Evolutionary conservation across 1,140 invertebrate genomes (phyloP).

Genomic region (Centruroides vittatus): DNA sequence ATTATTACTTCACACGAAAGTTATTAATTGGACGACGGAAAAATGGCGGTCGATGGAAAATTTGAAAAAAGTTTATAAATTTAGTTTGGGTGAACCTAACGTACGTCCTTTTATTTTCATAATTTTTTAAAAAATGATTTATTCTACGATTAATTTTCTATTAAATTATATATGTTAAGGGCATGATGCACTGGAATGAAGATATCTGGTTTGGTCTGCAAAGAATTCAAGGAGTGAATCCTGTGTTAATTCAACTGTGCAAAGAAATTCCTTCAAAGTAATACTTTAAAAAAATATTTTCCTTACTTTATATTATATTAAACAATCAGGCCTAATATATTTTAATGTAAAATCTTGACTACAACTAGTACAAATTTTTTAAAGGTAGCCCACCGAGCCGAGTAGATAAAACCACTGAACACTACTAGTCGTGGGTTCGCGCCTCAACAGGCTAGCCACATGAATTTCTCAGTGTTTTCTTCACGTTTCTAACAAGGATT

Average conservation of each 20-base stretch:
- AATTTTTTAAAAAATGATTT: no score
- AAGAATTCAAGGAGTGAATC: constrained; percentile 28
- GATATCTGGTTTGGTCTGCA: constrained; percentile 26
- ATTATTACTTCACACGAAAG: constrained; percentile 27
- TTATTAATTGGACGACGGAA: constrained; percentile 26
- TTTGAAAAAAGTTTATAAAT: constrained; percentile 30
- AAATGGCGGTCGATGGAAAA: constrained; percentile 31
- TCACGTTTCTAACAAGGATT: no score
- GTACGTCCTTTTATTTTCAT: constrained; percentile 20
- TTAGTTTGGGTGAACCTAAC: constrained; percentile 25
- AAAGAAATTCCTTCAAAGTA: constrained; percentile 31
- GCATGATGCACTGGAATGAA: constrained; percentile 22
- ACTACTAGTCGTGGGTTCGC: no score
- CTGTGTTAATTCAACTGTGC: constrained; percentile 30
- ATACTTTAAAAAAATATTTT: neutral
- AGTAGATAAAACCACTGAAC: no score
- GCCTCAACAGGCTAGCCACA: no score
- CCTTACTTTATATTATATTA: no score
- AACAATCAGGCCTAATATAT: no score
- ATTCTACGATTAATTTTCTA: no score
- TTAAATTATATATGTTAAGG: constrained; percentile 7
- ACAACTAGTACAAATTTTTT: no score
- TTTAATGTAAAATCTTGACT: no score
- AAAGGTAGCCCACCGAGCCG: no score
- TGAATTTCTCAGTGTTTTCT: no score